Base-by-base conservation (phyloP, 1,140 invertebrate species). In the Nilaparvata lugens region DNA sequence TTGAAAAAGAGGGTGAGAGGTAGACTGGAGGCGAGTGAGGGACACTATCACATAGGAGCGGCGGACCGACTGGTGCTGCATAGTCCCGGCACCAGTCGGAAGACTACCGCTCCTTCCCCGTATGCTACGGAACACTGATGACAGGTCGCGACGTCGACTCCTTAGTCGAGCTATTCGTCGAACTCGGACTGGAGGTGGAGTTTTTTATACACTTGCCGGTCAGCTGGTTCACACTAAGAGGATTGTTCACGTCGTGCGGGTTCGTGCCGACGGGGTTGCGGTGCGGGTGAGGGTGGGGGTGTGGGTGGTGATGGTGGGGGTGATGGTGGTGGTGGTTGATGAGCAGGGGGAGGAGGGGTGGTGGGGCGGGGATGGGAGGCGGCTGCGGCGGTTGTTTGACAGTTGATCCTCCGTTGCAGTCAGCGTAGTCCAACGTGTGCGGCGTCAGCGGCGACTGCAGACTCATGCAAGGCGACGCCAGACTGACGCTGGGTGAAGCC, bases 211-310 rank as follows among this genome's bases (percentile, higher is more conserved):
- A 83, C 76, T 84, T 82, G 65, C 84, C 88, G 40, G 89, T 92
- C 61, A 93, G 75, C 74, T 91, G 88, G 68, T 91, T 91, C 31
- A 94, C 89, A 73, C 88, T 91, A 23, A 93, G 77, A 21, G 91
- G 91, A 78, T 93, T 93, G 76, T 94, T 93, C 59, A 89, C 87
- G 77, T 93, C 90, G 66, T 90, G 84, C 11, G 91, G 91, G 75
- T 93, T 93, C 9, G 90, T 91, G 56, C 90, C 91, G 38, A 93
- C 89, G 18, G 91, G 90, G 72, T 89, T 84, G 42, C 88, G 79
- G 18, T 76, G 77, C 35, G 77, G 76, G 40, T 70, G 73, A 52
- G 65, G 65, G 51, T 58, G 56, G 52, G 62, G 60, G 52, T 61
- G 67, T 56, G 66, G 62, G 52, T 63, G 61, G 52, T 61, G 61